Base-by-base conservation (phyloP, 2,888 invertebrate species). In the Congeria kusceri region DNA sequence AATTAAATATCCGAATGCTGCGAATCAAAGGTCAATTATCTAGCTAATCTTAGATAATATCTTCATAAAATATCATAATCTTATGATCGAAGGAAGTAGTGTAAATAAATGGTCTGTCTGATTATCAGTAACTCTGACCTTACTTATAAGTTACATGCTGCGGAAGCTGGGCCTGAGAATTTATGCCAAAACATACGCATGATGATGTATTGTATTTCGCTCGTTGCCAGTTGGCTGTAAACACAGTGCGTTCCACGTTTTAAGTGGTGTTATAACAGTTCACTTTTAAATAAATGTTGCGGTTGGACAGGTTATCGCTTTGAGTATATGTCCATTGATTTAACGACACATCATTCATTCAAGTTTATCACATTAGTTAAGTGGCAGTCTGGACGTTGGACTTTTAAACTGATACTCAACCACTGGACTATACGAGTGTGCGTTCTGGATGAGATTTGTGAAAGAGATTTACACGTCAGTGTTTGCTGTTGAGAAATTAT, bases 381-480 rank as follows among this genome's bases (percentile, higher is more conserved):
- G 64, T 58, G 29, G 67, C 27, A 57, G 62, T 25, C 44, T 78
- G 77, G 58, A 78, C 77, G 23, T 73, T 73, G 77, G 68, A 78
- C 76, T 68, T 69, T 63, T 58, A 63, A 62, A 46, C 67, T 32
- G 49, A 69, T 70, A 71, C 63, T 23, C 23, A 13, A 39, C 27
- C 15, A 23, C 29, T 9, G 32, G 64, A 58, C 56, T 39, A 20
- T 53, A 57, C 27, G 15, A 66, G 65, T 28, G 56, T 47, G 46
- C 39, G 29, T 53, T 11, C 20, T 23, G 20, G 29, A 13, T 66
- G 56, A 20, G 28, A 29, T 65, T 15, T 56, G 28, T 49, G 53
- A 49, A 13, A 20, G 25, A 63, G 53, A n/a, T 18, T n/a, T 49
- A 56, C 32, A 56, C 28, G n/a, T 29, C 32, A 39, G 64, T 65